These are phyloP conservation scores for Phyllopteryx taeniolatus DNA, from an alignment of 2,113 vertebrate genomes.

Conservation along the genomic window DNA sequence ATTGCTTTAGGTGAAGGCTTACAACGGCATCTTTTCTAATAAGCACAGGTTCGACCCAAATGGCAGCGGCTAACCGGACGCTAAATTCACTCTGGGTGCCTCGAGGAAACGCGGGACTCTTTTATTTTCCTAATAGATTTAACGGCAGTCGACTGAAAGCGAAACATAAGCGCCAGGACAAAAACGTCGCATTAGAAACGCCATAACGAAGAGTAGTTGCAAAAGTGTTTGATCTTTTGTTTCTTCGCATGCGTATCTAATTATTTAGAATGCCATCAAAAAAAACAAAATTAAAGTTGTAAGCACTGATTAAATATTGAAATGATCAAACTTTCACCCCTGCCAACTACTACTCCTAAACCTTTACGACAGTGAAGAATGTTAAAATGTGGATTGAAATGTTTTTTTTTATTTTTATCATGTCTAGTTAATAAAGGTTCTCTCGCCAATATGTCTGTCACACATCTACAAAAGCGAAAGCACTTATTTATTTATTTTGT, in stretches of 20 bases:
- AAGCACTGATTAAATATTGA: background rate
- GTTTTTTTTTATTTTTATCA: too few species aligned
- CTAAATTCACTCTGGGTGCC: slow-evolving; percentile 47
- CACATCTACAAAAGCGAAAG: too few species aligned
- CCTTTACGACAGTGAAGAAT: too few species aligned
- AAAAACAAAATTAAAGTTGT: background rate
- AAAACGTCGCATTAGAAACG: slow-evolving; percentile 24
- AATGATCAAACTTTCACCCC: background rate
- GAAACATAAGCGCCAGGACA: slow-evolving; percentile 25
- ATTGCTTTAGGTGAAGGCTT: slow-evolving; percentile 65
- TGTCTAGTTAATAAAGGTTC: too few species aligned
- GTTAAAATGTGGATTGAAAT: too few species aligned
- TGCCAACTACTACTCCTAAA: too few species aligned
- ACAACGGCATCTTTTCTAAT: slow-evolving; percentile 61
- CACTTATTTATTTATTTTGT: too few species aligned
- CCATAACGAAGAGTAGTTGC: background rate
- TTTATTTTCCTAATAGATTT: slow-evolving; percentile 54
- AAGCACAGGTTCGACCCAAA: slow-evolving; percentile 74
- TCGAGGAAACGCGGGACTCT: slow-evolving; percentile 40
- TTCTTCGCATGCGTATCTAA: background rate
- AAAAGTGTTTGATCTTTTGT: slow-evolving; percentile 4
- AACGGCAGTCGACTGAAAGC: slow-evolving; percentile 52
- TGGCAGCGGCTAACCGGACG: slow-evolving; percentile 65
- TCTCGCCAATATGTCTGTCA: too few species aligned
- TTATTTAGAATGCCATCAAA: background rate